Base-by-base conservation (phyloP, 2,113 vertebrate genomes). In the Plecotus auritus region DNA sequence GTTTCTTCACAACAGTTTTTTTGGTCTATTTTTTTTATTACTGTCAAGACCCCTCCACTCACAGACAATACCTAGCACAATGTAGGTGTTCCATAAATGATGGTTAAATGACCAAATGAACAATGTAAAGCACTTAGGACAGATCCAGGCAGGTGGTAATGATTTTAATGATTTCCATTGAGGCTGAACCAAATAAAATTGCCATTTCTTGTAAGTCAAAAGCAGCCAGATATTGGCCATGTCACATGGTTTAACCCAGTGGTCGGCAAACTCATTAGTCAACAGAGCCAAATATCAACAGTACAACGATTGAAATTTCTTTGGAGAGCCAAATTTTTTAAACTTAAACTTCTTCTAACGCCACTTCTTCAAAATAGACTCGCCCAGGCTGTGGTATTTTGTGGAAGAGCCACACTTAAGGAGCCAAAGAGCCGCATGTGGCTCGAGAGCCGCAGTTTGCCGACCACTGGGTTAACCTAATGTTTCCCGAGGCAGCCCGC, bases 121-220 rank as follows among this genome's bases (percentile, higher is more conserved):
- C 47, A 73, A 45, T 1, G 32, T 3, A 59, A 84, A 91, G 59
- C 13, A 28, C 45, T 5, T 32, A 32, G 30, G 54, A 37, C n/a
- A 70, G 37, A 88, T 37, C 32, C 35, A n/a, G 64, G 92, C n/a
- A 9, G 7, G 56, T 22, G 35, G 64, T 9, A 26, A 92, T n/a
- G n/a, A n/a, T n/a, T 88, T 88, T 80, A 92, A 96, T 95, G 54
- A 81, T 47, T 95, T 78, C 76, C 49, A 93, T 69, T 90, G 74
- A 88, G 54, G 61, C 30, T 13, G 56, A 85, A 95, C 54, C 72
- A 95, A 87, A 77, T 70, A n/a, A 94, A 92, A 90, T 10, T 26
- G 77, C 28, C 40, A 37, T 77, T 74, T 94, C 82, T 74, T n/a
- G 9, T 64, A 59, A 92, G 83, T 94, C 26, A 61, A 83, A 86